These are phyloP conservation scores for Sycophila texana DNA, from an alignment of 2,888 invertebrate genomes.

Conservation along the genomic window DNA sequence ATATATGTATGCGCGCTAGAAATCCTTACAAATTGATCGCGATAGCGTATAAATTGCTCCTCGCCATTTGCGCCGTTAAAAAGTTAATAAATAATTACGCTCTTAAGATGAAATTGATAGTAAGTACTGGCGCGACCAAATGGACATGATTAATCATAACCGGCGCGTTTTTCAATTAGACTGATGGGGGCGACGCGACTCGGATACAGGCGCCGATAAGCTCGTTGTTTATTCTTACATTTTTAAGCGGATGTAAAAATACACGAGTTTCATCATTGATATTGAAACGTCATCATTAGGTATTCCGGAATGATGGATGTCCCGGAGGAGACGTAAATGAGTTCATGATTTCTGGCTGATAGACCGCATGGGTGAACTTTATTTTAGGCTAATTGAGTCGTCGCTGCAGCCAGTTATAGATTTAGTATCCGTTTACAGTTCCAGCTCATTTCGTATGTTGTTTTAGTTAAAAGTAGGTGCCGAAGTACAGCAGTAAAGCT, in stretches of 20 bases:
- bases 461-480: constrained; percentile 50
- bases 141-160: too few relatives aligned
- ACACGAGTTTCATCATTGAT: neutral
- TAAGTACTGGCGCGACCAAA: too few relatives aligned
- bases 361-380: constrained; percentile 13
- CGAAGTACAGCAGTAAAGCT: constrained; percentile 25
- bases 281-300: neutral
- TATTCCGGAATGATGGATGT: constrained; percentile 5
- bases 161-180: too few relatives aligned
- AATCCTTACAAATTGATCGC: too few relatives aligned
- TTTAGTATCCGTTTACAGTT: constrained; percentile 51
- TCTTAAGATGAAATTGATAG: too few relatives aligned
- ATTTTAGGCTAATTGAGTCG: constrained; percentile 53
- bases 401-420: constrained; percentile 41
- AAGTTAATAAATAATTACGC: too few relatives aligned
- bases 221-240: too few relatives aligned
- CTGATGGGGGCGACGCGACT: too few relatives aligned
- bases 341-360: constrained; percentile 25
- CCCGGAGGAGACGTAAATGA: neutral
- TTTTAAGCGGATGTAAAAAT: too few relatives aligned
- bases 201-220: too few relatives aligned
- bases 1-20: neutral
- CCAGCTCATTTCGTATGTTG: constrained; percentile 52
- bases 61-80: too few relatives aligned
- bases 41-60: too few relatives aligned